Percentiles rank a stretch among this genome's conserved stretches.
Conservation (phyloP, 2,113 vertebrate genomes). For the Lagopus muta region DNA sequence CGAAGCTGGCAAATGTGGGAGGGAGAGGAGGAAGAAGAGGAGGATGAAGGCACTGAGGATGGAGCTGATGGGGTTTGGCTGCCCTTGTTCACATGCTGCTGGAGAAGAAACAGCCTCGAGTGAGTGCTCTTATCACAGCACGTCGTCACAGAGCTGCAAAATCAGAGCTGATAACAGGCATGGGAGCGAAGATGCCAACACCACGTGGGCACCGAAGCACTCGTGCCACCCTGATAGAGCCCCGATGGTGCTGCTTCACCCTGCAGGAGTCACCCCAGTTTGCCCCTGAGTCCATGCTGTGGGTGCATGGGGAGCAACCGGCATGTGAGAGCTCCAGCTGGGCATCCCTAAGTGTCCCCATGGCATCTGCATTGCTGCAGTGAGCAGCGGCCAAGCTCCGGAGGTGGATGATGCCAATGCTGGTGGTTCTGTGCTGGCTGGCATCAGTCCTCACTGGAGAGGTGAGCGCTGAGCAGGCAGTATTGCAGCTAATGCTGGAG, state of each 20-base stretch:
- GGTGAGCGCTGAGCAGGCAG: neutral
- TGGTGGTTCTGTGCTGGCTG: neutral
- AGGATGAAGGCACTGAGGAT: neutral
- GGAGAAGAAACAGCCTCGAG: neutral
- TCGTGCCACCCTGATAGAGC: neutral
- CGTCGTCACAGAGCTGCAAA: neutral
- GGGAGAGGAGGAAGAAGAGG: neutral
- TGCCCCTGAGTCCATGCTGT: neutral
- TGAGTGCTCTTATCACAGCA: neutral
- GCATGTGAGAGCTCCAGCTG: no score
- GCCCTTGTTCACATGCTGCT: neutral
- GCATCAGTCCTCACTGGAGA: neutral
- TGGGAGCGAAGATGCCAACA: rapidly evolving
- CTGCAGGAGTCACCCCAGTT: neutral
- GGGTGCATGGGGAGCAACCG: rapidly evolving
- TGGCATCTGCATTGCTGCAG: neutral
- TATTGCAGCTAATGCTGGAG: conserved; percentile 44
- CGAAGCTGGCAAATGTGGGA: neutral
- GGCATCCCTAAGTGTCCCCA: no score
- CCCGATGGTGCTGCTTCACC: rapidly evolving
- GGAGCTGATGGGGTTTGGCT: neutral
- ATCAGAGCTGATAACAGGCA: neutral
- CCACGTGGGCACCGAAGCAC: rapidly evolving
- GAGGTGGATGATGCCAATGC: neutral
- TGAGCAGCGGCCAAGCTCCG: neutral